Percentiles rank a stretch among this genome's conserved stretches.
Conservation (phyloP, 2,888 invertebrate species). For the Myathropa florea region DNA sequence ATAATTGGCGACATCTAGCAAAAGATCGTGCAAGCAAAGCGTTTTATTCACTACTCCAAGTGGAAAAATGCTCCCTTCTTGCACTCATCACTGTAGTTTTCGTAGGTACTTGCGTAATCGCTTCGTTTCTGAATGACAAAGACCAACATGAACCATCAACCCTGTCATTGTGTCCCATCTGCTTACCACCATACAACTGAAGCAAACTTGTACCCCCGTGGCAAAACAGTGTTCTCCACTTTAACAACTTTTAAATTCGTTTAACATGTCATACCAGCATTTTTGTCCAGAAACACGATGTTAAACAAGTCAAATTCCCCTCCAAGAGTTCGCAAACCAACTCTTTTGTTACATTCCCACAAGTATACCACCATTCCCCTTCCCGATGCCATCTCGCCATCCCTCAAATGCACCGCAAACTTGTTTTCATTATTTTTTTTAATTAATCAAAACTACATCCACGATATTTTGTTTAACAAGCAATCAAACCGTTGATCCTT, state of each 20-base stretch:
- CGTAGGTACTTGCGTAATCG: no score
- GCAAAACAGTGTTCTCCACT: not conserved
- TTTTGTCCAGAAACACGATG: not conserved
- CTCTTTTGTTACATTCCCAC: not conserved
- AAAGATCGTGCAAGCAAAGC: no score
- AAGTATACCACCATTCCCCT: not conserved
- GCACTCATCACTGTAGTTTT: no score
- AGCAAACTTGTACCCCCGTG: no score
- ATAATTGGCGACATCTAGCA: no score
- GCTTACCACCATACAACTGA: no score
- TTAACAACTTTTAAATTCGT: not conserved
- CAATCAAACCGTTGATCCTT: conserved; percentile 42
- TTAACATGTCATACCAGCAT: not conserved
- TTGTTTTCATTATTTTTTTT: not conserved
- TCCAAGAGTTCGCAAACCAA: not conserved
- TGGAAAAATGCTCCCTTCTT: no score
- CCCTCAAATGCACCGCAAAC: not conserved
- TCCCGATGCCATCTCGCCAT: not conserved
- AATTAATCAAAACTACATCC: conserved; percentile 38
- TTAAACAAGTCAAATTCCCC: not conserved
- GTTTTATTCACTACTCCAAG: no score
- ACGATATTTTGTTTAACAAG: conserved; percentile 56
- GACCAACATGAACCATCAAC: no score
- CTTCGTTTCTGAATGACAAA: no score
- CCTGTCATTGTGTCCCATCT: no score